Conservation (phyloP, 2,113 vertebrate genomes). For the Hyperopisus bebe region DNA sequence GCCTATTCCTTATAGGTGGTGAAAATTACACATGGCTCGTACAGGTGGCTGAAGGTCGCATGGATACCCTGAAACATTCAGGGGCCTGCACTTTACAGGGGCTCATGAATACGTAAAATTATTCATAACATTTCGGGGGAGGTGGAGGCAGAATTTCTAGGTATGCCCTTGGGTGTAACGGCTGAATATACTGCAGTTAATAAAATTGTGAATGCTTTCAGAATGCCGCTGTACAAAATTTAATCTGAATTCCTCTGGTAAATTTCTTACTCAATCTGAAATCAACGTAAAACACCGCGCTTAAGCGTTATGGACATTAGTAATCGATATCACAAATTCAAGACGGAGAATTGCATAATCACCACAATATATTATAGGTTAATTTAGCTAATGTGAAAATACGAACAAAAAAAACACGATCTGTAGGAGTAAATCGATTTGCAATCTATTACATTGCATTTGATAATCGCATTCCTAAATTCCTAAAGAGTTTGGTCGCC, state of each 20-base stretch:
- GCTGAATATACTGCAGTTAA: neutral
- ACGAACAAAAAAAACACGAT: neutral
- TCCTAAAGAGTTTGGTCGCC: slow-evolving; percentile 32
- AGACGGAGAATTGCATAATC: neutral
- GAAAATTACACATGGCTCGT: neutral
- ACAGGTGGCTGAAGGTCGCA: neutral
- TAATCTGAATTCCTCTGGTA: neutral
- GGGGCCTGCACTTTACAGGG: neutral
- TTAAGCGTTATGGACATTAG: neutral
- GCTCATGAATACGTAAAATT: neutral
- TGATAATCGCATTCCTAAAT: neutral
- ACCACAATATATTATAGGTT: neutral
- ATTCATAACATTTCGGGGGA: neutral
- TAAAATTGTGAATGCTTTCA: neutral
- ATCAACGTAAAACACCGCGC: neutral
- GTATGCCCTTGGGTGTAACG: neutral
- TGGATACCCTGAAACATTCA: neutral
- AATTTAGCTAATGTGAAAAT: neutral
- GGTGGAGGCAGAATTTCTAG: neutral
- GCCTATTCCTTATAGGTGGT: neutral
- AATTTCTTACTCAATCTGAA: neutral
- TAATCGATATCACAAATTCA: neutral
- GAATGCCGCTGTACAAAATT: neutral
- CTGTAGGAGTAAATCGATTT: neutral
- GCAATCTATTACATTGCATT: neutral